A percentile compares a stretch with the other conserved stretches of the same genome.
These are phyloP conservation scores for Zalophus californianus DNA, from an alignment of 2,797 vertebrate species.

Conservation along the genomic window DNA sequence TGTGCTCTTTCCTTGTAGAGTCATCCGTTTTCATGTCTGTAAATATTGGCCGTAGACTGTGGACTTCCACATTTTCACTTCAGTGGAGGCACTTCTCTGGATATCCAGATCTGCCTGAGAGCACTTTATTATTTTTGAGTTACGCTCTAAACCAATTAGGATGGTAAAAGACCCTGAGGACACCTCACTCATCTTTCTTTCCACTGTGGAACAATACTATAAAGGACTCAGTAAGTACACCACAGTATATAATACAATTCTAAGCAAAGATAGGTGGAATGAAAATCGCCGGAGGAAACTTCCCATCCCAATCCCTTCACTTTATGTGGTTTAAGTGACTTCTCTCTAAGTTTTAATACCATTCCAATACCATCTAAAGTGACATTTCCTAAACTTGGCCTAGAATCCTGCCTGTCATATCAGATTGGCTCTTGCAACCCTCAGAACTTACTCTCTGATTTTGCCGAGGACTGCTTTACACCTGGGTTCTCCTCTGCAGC, in stretches of 20 bases:
- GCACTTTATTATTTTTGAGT: neutral
- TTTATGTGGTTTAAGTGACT: neutral
- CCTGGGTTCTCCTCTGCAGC: neutral
- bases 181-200: neutral
- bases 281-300: neutral
- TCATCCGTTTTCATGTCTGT: neutral
- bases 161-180: neutral
- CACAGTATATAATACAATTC: neutral
- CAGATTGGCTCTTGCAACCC: neutral
- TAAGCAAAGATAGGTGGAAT: neutral
- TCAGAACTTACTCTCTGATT: slow-evolving; percentile 33
- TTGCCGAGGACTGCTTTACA: neutral
- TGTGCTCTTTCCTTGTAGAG: rapidly evolving
- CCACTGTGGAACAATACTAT: too few relatives aligned
- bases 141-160: neutral
- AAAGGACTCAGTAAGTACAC: neutral
- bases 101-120: neutral
- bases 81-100: rapidly evolving
- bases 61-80: neutral
- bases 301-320: neutral
- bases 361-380: neutral
- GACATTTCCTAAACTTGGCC: slow-evolving; percentile 5
- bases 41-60: neutral
- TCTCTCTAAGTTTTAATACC: neutral
- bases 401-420: neutral